These are phyloP conservation scores for Drosophila prostipennis DNA, from an alignment of 2,888 invertebrate species.

Conservation along the genomic window DNA sequence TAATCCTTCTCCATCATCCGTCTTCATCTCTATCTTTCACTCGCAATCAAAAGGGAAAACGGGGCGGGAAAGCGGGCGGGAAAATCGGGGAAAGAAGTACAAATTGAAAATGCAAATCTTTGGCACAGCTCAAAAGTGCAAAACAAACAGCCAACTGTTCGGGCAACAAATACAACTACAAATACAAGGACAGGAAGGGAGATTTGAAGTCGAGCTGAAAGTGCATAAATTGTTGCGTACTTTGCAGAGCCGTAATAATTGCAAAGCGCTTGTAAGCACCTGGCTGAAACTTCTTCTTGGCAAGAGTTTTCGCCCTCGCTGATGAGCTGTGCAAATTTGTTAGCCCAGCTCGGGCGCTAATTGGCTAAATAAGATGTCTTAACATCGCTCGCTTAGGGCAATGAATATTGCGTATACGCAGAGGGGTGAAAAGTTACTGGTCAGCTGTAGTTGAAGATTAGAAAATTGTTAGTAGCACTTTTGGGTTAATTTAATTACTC, in stretches of 20 bases:
- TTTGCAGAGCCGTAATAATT: constrained; percentile 66
- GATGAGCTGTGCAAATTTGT: constrained; percentile 56
- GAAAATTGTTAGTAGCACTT: background rate
- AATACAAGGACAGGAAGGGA: background rate
- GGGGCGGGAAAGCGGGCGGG: no score
- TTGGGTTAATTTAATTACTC: background rate
- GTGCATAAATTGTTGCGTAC: constrained; percentile 66
- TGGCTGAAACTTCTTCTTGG: constrained; percentile 54
- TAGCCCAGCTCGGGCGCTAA: constrained; percentile 45
- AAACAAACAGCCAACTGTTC: constrained; percentile 59
- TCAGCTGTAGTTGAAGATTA: background rate
- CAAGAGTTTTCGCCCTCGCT: constrained; percentile 25
- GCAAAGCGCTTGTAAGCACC: constrained; percentile 67
- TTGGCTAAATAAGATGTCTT: constrained; percentile 67
- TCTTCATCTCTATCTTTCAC: constrained; percentile 35
- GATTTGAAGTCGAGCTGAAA: constrained; percentile 34
- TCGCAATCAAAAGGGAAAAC: constrained; percentile 16
- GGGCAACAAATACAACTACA: constrained; percentile 19
- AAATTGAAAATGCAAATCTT: constrained; percentile 77
- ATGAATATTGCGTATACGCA: constrained; percentile 49
- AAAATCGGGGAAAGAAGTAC: constrained; percentile 17
- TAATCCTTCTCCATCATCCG: constrained; percentile 35
- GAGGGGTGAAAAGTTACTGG: background rate
- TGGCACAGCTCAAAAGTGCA: constrained; percentile 71
- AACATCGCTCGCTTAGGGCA: constrained; percentile 18